Conservation (phyloP, 2,888 invertebrate species). For the Incurvaria masculella region DNA sequence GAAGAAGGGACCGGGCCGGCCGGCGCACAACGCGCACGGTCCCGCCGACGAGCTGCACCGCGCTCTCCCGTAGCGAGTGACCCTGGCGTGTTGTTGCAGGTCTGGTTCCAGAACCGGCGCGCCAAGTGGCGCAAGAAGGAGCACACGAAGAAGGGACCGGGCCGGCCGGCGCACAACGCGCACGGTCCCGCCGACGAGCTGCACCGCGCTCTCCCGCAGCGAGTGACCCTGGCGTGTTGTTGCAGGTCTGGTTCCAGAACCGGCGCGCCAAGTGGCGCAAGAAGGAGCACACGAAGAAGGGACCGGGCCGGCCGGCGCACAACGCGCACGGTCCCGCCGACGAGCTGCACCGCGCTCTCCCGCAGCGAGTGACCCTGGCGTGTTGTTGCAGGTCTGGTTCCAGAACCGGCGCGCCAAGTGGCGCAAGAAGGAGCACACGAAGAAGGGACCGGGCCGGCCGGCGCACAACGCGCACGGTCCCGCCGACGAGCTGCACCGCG, state of each 20-base stretch:
- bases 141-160: constrained; percentile 97
- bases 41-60: constrained; percentile 84
- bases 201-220: no score
- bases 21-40: constrained; percentile 97
- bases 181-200: constrained; percentile 93
- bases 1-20: constrained; percentile 96
- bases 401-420: constrained; percentile 99
- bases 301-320: constrained; percentile 96
- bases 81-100: no score
- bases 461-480: constrained; percentile 97
- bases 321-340: constrained; percentile 96
- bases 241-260: constrained; percentile 99
- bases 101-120: constrained; percentile 99
- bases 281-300: constrained; percentile 98
- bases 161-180: constrained; percentile 96
- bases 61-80: no score
- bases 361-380: no score
- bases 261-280: constrained; percentile 98
- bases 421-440: constrained; percentile 98
- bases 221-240: no score
- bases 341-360: constrained; percentile 74
- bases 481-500: constrained; percentile 84
- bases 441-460: constrained; percentile 97
- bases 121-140: constrained; percentile 99
- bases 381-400: constrained; percentile 96